Evolutionary conservation across 2,888 invertebrate species (phyloP), one percentile per base, ranked within the genome.

Genomic region (Timandra comae): DNA sequence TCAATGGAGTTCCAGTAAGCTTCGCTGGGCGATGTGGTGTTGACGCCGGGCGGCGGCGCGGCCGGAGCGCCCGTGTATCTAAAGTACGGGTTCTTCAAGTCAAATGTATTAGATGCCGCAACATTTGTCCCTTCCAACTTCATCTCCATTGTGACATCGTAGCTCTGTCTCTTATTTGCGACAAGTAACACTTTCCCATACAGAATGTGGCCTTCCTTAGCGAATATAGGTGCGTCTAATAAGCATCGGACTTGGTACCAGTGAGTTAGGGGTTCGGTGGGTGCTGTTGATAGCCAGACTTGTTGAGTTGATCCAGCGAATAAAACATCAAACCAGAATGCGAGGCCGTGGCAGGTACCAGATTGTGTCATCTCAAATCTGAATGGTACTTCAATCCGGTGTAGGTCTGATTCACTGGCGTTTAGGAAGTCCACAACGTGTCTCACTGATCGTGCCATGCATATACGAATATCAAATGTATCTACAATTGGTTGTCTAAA

Each of bases 171-270:
- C 77, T 96, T 95, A 76, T 99, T 99, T 7, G 98, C 97, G 45
- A 94, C 87, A 48, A 99, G 88, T 36, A 95, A 75, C 19, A 98
- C 97, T 55, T 92, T 89, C 1, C 98, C 99, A 1, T 93, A 93
- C 32, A 98, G 84, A 5, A 92, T 88, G 69, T 99, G 97, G 1
- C 98, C 98, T 72, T 95, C 94, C 79, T 97, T 97, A 11, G 96
- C 95, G 63, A 99, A 93, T 27, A 99, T 90, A 1, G 99, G 99
- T 51, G 93, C 93, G 67, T 97, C 96, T 33, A 99, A 78, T 42
- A 99, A 88, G 73, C 99, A 99, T 16, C 99, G 90, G 2, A 99
- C 98, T 85, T 99, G 98, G 78, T 99, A 99, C 99, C 99, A 99
- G 77, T 99, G 99, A 13, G 99, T 99, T 10, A 99, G 86, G 0